Evolutionary conservation across 2,888 invertebrate genomes (phyloP), one percentile per base, ranked within the genome.

Genomic region (Parochlus steinenii): DNA sequence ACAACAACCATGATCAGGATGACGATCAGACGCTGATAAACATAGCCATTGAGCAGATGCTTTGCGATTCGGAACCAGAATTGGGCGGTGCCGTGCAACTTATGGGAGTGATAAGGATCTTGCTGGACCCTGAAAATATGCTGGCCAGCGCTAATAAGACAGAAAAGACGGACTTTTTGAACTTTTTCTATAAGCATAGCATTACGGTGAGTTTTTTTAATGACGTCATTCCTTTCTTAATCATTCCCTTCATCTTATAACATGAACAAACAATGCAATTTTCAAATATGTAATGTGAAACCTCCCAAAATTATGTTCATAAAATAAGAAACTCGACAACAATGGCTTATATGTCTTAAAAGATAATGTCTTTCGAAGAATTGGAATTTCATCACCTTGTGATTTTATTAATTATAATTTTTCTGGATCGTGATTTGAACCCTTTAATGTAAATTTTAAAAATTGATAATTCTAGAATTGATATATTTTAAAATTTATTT

Each of bases 91-190:
- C 97, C 39, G 89, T 95, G 46, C 95, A 95, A 64, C 67, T 99
- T 42, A 89, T 90, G 71, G 89, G 92, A 38, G 89, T 97, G 35
- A 64, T 97, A 24, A 75, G 90, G 52, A 74, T 93, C 46, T 65
- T 97, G 20, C 69, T 97, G 32, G 97, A 97, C 60, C 97, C 97
- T 6, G 97, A 97, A 58, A 97, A 95, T 58, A 97, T 97, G 95
- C 65, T 95, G 44, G 79, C 86, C 38, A 76, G 85, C 36, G 75
- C 81, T 36, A 87, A 86, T 60, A 90, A 92, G 62, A 85, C 89
- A 38, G 97, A 98, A 64, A 95, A 95, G 61, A 85, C 89, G 12
- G 97, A 98, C 59, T 99, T 99, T 60, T 71, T 99, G 37, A 86
- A 85, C 59, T 92, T 93, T 61, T 99, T 98, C 64, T 99, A 99